A percentile compares a stretch with the other conserved stretches of the same genome.
phyloP scores from a whole-genome alignment of 2,113 vertebrate genomes.

The Antidorcas marsupialis region DNA sequence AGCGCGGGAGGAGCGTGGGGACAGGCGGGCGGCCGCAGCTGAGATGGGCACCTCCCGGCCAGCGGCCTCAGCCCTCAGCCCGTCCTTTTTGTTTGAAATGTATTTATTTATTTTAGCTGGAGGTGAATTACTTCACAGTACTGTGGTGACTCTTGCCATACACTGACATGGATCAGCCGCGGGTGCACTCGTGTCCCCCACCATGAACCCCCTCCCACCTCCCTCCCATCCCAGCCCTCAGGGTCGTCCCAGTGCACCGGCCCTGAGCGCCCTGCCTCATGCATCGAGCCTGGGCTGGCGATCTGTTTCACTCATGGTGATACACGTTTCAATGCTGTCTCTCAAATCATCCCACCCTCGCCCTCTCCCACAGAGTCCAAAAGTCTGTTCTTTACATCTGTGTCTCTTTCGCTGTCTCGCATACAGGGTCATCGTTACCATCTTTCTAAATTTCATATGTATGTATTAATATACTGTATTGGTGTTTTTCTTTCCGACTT shows the following conservation, averaged over 20 bases:
- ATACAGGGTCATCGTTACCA: background rate
- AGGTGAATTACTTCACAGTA: background rate
- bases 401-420: background rate
- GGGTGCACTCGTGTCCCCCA: background rate
- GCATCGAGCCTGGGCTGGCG: accelerated
- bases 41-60: accelerated
- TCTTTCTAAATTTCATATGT: background rate
- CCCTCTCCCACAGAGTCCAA: background rate
- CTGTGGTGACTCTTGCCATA: background rate
- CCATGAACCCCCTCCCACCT: background rate
- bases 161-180: accelerated
- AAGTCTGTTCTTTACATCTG: background rate
- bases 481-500: background rate
- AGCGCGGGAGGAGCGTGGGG: background rate
- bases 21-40: background rate
- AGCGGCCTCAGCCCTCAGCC: background rate
- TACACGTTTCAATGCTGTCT: background rate
- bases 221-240: background rate
- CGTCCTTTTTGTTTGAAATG: background rate
- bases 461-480: background rate
- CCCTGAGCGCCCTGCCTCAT: background rate
- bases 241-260: background rate
- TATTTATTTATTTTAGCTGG: background rate
- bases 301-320: too few relatives aligned
- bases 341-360: background rate